phyloP scores from a whole-genome alignment of 2,888 invertebrate genomes.

The Craniophora ligustri region DNA sequence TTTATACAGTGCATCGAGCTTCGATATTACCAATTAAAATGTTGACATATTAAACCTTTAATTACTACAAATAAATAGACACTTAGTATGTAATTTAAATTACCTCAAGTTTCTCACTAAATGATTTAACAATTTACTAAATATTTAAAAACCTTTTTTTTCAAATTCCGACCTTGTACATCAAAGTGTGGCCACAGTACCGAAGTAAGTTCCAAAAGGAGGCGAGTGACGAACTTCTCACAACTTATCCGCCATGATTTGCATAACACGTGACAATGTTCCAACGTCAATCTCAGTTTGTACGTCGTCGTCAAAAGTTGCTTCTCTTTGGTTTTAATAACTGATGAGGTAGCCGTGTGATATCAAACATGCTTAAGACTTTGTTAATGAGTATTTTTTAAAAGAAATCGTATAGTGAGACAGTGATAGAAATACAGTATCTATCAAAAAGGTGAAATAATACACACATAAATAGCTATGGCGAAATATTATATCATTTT shows the following conservation, averaged over 20 bases:
- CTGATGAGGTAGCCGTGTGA: conserved; percentile 25
- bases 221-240: conserved; percentile 55
- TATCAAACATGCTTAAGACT: conserved; percentile 12
- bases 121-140: too few species aligned
- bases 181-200: conserved; percentile 15
- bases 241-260: conserved; percentile 65
- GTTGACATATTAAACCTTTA: too few species aligned
- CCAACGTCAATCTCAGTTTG: conserved; percentile 47
- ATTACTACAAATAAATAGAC: too few species aligned
- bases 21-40: too few species aligned
- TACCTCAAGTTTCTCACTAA: too few species aligned
- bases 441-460: too few species aligned
- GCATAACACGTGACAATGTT: conserved; percentile 65
- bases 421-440: too few species aligned
- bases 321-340: conserved; percentile 42
- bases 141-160: too few species aligned
- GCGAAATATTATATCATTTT: too few species aligned
- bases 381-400: conserved; percentile 1
- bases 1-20: too few species aligned
- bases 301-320: conserved; percentile 22
- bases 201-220: conserved; percentile 48
- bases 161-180: background rate
- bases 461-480: too few species aligned
- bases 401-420: background rate
- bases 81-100: too few species aligned